phyloP scores from a whole-genome alignment of 2,888 invertebrate species.

The Diarsia brunnea region DNA sequence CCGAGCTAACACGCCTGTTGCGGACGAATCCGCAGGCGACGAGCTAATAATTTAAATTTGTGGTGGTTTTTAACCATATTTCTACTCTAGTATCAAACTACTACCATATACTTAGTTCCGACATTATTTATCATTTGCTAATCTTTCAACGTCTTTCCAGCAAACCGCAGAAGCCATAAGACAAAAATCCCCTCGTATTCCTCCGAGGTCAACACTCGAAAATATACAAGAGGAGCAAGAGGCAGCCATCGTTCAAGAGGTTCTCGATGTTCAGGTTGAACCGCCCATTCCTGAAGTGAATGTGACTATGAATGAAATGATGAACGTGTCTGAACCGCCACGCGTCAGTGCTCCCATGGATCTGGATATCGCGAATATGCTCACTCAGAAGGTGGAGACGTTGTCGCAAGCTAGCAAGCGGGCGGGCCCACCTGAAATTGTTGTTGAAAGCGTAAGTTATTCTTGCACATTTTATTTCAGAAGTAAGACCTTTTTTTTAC shows the following conservation, averaged over 20 bases:
- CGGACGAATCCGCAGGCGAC: no score
- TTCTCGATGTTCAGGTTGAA: slow-evolving; percentile 40
- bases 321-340: slow-evolving; percentile 48
- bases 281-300: slow-evolving; percentile 51
- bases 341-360: slow-evolving; percentile 58
- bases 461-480: background rate
- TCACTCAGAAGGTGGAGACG: slow-evolving; percentile 78
- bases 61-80: background rate
- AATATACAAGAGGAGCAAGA: slow-evolving; percentile 72
- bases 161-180: slow-evolving; percentile 61
- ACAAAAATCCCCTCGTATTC: slow-evolving; percentile 51
- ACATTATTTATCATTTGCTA: background rate
- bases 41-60: background rate
- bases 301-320: slow-evolving; percentile 47
- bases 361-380: slow-evolving; percentile 76
- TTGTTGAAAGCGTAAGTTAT: slow-evolving; percentile 64
- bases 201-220: slow-evolving; percentile 61
- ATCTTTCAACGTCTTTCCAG: background rate
- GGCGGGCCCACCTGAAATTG: slow-evolving; percentile 54
- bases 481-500: background rate
- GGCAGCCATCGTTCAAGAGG: slow-evolving; percentile 36
- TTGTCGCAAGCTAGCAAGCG: slow-evolving; percentile 71
- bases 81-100: no score
- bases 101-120: no score
- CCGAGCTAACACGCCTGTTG: no score